Evolutionary conservation across 2,888 invertebrate species (phyloP).

Genomic region (Hedya salicella): DNA sequence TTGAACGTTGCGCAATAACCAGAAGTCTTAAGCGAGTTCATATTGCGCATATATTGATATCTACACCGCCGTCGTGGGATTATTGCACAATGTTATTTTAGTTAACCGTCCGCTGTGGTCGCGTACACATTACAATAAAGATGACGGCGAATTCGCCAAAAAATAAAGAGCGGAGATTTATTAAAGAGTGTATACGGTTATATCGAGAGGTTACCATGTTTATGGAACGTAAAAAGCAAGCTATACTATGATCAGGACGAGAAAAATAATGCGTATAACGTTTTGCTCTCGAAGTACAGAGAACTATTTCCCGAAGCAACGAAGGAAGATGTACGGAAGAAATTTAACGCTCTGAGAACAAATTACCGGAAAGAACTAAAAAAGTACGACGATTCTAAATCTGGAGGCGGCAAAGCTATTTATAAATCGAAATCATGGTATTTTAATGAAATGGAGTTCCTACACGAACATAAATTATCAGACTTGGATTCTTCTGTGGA

Average conservation of each 20-base stretch:
- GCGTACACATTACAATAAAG: too few relatives aligned
- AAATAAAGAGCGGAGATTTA: background rate
- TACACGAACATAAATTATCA: conserved; percentile 41
- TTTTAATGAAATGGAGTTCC: conserved; percentile 46
- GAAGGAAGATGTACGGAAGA: conserved; percentile 51
- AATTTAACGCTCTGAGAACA: conserved; percentile 50
- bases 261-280: conserved; percentile 10
- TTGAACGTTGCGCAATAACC: too few relatives aligned
- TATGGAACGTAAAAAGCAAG: conserved; percentile 22
- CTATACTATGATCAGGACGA: conserved; percentile 8
- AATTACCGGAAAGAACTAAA: conserved; percentile 51
- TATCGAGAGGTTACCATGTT: conserved; percentile 4
- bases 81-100: too few relatives aligned
- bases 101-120: too few relatives aligned
- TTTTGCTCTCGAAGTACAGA: conserved; percentile 6
- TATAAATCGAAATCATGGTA: conserved; percentile 49
- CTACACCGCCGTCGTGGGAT: too few relatives aligned
- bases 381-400: conserved; percentile 44
- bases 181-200: conserved; percentile 3
- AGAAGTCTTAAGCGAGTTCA: too few relatives aligned
- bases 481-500: conserved; percentile 14
- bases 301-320: conserved; percentile 17
- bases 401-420: conserved; percentile 42
- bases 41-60: too few relatives aligned
- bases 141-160: too few relatives aligned